Evolutionary conservation across 2,797 vertebrate species (phyloP).

Genomic region (Mustela erminea): DNA sequence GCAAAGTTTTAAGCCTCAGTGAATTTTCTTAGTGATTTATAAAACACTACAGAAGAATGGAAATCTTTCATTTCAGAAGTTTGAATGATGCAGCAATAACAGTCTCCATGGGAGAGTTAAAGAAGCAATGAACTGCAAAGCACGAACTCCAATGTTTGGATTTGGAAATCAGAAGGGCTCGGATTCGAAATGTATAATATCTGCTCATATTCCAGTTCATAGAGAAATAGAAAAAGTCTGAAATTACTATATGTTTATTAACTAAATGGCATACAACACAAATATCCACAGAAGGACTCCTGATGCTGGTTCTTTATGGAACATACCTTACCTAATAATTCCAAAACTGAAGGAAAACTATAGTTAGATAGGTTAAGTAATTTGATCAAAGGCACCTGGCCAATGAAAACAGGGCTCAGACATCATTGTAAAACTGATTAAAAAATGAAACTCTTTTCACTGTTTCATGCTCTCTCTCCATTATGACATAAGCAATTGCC

Average conservation of each 20-base stretch:
- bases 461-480: not conserved
- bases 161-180: constrained; percentile 20
- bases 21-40: constrained; percentile 49
- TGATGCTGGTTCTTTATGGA: not conserved
- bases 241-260: not conserved
- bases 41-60: constrained; percentile 32
- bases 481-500: not conserved
- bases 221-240: not conserved
- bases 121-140: constrained; percentile 30
- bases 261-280: not conserved
- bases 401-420: not conserved
- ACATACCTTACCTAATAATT: not conserved
- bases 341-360: not conserved
- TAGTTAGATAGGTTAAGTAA: not conserved
- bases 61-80: constrained; percentile 38
- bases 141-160: not conserved
- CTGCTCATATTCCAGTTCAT: not conserved
- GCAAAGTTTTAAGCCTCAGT: not conserved
- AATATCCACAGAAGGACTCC: not conserved
- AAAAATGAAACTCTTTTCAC: not conserved
- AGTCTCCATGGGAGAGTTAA: not conserved
- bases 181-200: constrained; percentile 3
- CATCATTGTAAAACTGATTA: not conserved
- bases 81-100: not conserved
- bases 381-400: not conserved